These are phyloP conservation scores for Melanotaenia parkinsoni DNA, from an alignment of 2,797 vertebrate genomes.

Conservation along the genomic window DNA sequence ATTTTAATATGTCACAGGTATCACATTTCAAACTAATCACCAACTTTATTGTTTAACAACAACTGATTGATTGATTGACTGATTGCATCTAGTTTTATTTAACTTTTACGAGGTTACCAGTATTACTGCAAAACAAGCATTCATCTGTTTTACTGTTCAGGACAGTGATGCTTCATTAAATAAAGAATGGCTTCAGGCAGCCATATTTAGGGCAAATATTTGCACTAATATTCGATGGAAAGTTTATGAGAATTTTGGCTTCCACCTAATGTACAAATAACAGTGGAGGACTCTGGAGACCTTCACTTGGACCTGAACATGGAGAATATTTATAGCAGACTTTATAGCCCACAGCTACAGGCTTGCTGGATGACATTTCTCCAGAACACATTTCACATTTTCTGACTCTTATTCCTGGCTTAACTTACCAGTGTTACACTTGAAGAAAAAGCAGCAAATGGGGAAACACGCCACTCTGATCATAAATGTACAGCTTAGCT, in stretches of 20 bases:
- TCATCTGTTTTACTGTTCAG: too few species aligned
- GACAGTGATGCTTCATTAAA: background rate
- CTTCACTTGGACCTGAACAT: background rate
- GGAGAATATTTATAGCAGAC: conserved; percentile 42
- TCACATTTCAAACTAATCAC: background rate
- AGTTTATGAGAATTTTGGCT: background rate
- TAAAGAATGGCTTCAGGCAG: background rate
- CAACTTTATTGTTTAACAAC: background rate
- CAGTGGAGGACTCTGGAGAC: conserved; percentile 7
- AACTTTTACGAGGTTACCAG: background rate
- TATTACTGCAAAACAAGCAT: background rate
- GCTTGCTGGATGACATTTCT: conserved; percentile 23
- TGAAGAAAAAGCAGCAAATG: background rate
- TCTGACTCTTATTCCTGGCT: conserved; percentile 6
- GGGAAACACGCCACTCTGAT: background rate
- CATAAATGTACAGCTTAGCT: background rate
- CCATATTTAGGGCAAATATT: background rate
- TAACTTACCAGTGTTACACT: background rate
- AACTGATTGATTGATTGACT: too few species aligned
- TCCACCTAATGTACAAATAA: background rate
- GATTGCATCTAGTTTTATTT: background rate
- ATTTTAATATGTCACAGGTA: background rate
- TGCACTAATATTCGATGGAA: background rate
- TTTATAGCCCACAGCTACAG: conserved; percentile 13
- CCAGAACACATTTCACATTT: conserved; percentile 16